Conservation (phyloP, 2,797 vertebrate genomes). For the Schizopygopsis malacanthus region DNA sequence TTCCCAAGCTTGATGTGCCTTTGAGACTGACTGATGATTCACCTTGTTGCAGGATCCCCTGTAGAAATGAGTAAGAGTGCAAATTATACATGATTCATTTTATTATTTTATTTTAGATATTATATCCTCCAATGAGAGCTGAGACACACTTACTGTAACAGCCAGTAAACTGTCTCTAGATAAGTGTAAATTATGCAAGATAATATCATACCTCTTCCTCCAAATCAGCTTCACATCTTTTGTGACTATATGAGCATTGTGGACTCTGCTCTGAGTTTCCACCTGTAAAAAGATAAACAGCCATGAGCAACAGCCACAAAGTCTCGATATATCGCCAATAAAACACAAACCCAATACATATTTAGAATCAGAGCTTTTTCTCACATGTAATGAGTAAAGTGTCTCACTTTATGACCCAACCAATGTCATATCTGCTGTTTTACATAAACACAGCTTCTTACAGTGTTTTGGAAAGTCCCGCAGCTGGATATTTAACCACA, state of each 20-base stretch:
- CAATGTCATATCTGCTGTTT: slow-evolving; percentile 1
- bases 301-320: not conserved
- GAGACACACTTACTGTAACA: not conserved
- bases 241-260: not conserved
- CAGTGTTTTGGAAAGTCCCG: slow-evolving; percentile 65
- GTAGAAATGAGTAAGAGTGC: slow-evolving; percentile 9
- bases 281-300: slow-evolving; percentile 42
- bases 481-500: slow-evolving; percentile 88
- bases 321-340: not conserved
- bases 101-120: not conserved
- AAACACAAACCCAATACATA: not conserved
- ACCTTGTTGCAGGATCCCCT: not conserved
- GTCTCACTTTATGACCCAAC: not conserved
- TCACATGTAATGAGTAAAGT: not conserved
- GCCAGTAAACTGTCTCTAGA: slow-evolving; percentile 5
- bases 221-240: slow-evolving; percentile 3
- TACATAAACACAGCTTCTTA: slow-evolving; percentile 63
- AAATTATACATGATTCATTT: not conserved
- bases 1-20: slow-evolving; percentile 1
- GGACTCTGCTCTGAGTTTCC: slow-evolving; percentile 35
- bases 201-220: slow-evolving; percentile 24
- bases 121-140: not conserved
- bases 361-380: not conserved
- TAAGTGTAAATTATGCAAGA: slow-evolving; percentile 11
- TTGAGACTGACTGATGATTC: not conserved